Conservation (phyloP, 1,140 invertebrate genomes). For the Brachionus plicatilis region DNA sequence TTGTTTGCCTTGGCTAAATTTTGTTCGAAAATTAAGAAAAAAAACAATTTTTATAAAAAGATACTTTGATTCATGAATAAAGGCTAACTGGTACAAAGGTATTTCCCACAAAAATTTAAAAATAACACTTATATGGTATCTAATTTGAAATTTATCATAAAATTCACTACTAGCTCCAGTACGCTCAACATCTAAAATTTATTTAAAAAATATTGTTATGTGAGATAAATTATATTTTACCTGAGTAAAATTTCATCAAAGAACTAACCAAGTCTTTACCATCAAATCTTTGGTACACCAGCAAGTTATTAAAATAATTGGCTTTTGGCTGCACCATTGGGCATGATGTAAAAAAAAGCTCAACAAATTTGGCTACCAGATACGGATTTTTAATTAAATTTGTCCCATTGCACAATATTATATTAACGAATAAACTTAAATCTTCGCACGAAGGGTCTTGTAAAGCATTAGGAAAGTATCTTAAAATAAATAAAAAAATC, state of each 20-base stretch:
- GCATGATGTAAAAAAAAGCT: conserved; percentile 86
- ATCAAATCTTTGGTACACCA: conserved; percentile 80
- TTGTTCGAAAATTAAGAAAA: conserved; percentile 45
- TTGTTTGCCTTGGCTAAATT: conserved; percentile 68
- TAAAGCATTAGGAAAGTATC: conserved; percentile 28
- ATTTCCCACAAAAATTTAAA: conserved; percentile 66
- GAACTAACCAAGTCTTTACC: conserved; percentile 73
- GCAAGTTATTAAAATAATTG: conserved; percentile 61
- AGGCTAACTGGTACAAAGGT: conserved; percentile 55
- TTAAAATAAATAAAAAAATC: not conserved
- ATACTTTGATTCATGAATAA: conserved; percentile 60
- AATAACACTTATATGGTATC: conserved; percentile 93
- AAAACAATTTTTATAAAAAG: not conserved
- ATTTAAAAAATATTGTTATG: conserved; percentile 42
- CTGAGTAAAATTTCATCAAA: conserved; percentile 93
- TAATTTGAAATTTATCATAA: conserved; percentile 97
- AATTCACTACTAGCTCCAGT: conserved; percentile 94
- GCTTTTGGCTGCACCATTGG: conserved; percentile 70
- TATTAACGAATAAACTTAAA: conserved; percentile 72
- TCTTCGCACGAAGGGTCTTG: conserved; percentile 20
- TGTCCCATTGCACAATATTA: conserved; percentile 78
- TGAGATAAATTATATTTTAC: not conserved
- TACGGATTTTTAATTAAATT: conserved; percentile 90
- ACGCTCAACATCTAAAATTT: conserved; percentile 75
- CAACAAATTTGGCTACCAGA: conserved; percentile 79